phyloP scores from a whole-genome alignment of 2,888 invertebrate species.

The Stratiomys singularior region DNA sequence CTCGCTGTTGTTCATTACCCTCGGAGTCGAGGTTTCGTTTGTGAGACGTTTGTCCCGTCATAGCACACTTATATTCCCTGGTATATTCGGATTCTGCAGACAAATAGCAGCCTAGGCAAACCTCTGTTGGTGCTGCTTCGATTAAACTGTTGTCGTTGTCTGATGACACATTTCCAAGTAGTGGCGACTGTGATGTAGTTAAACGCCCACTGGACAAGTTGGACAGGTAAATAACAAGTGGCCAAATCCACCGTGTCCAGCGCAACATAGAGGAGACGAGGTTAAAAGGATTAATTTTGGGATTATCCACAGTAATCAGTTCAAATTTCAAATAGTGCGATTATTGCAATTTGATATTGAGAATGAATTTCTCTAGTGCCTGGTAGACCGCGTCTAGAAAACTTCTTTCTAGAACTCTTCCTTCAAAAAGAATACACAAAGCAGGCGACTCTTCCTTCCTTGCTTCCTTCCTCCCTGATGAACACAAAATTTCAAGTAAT shows the following conservation, averaged over 20 bases:
- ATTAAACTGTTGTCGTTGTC: slow-evolving; percentile 38
- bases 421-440: no score
- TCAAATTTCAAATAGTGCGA: no score
- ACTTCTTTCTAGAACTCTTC: no score
- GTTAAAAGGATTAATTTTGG: no score
- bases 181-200: neutral
- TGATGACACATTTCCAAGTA: slow-evolving; percentile 33
- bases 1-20: neutral
- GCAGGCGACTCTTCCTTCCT: no score
- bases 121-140: neutral
- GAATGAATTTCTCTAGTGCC: no score
- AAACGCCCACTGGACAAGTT: slow-evolving; percentile 23
- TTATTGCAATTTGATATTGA: no score
- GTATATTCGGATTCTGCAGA: neutral
- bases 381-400: no score
- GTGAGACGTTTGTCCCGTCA: neutral
- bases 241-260: neutral
- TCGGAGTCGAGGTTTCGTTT: neutral
- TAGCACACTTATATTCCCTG: neutral
- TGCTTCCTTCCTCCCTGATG: no score
- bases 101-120: slow-evolving; percentile 18
- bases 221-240: slow-evolving; percentile 15
- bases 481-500: no score
- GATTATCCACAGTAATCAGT: no score
- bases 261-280: no score